Evolutionary conservation across 1,140 invertebrate genomes (phyloP).

Genomic region (Atta colombica): DNA sequence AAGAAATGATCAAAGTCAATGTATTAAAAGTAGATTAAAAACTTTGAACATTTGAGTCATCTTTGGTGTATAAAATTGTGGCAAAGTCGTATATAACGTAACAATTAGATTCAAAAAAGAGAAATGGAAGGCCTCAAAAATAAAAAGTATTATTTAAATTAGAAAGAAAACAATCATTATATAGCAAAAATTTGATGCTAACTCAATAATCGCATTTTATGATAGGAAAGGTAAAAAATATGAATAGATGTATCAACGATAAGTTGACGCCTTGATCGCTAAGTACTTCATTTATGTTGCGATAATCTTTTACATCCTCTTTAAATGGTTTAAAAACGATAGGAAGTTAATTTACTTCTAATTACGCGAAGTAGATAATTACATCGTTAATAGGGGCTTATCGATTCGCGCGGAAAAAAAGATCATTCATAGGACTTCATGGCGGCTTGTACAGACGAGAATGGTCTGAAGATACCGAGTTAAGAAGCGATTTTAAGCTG

Average conservation of each 20-base stretch:
- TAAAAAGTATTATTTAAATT: not conserved
- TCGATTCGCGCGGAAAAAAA: slow-evolving; percentile 35
- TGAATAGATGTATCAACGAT: slow-evolving; percentile 24
- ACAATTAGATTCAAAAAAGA: too few relatives aligned
- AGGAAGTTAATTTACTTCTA: slow-evolving; percentile 56
- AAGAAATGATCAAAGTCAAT: too few relatives aligned
- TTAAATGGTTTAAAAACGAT: slow-evolving; percentile 47
- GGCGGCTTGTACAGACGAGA: not conserved
- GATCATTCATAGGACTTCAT: slow-evolving; percentile 26
- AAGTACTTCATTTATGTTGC: slow-evolving; percentile 45
- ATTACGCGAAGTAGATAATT: slow-evolving; percentile 52
- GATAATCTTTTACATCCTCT: slow-evolving; percentile 39
- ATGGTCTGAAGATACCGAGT: not conserved
- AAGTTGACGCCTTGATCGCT: slow-evolving; percentile 25
- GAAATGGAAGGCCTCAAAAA: too few relatives aligned
- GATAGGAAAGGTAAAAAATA: not conserved
- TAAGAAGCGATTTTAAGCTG: slow-evolving; percentile 50
- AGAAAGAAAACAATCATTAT: not conserved
- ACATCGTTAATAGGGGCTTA: slow-evolving; percentile 44
- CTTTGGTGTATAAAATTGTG: too few relatives aligned
- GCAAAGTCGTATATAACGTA: too few relatives aligned
- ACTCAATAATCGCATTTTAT: slow-evolving; percentile 11
- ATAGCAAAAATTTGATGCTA: not conserved
- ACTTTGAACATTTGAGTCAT: too few relatives aligned
- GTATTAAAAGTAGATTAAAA: too few relatives aligned